These are phyloP conservation scores for Orthosia cruda DNA, from an alignment of 2,888 invertebrate genomes.

Conservation along the genomic window DNA sequence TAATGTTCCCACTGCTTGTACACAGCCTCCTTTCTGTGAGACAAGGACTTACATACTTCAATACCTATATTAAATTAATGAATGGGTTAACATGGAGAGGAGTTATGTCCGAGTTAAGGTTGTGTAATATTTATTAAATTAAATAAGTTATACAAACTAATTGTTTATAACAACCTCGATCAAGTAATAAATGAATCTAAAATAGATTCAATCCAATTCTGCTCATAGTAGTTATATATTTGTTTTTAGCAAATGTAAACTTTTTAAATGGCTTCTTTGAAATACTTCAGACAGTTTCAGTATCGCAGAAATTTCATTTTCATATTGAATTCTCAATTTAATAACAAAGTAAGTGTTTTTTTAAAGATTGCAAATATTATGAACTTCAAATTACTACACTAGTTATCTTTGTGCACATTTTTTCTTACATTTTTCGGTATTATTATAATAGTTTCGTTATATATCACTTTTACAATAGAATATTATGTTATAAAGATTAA, in stretches of 20 bases:
- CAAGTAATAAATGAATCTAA: background rate
- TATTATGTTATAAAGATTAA: slow-evolving; percentile 1
- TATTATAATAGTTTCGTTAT: background rate
- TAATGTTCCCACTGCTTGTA: too few species aligned
- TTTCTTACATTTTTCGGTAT: slow-evolving; percentile 2
- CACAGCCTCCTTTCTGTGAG: too few species aligned
- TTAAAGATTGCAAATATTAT: slow-evolving; percentile 29
- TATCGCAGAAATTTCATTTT: slow-evolving; percentile 23
- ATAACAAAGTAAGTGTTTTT: slow-evolving; percentile 38
- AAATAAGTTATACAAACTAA: background rate
- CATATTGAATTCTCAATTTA: slow-evolving; percentile 30
- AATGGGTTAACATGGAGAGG: background rate
- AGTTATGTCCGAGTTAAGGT: background rate
- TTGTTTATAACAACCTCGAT: background rate
- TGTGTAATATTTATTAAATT: background rate
- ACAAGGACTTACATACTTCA: too few species aligned
- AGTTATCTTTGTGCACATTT: slow-evolving; percentile 15
- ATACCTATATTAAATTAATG: slow-evolving; percentile 5
- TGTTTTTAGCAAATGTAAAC: background rate
- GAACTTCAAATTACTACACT: slow-evolving; percentile 40
- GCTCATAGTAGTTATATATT: background rate
- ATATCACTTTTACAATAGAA: slow-evolving; percentile 10
- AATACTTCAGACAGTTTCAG: slow-evolving; percentile 16
- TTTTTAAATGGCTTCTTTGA: slow-evolving; percentile 7
- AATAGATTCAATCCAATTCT: background rate